Conservation (phyloP, 2,113 vertebrate genomes). For the Mohoua ochrocephala region DNA sequence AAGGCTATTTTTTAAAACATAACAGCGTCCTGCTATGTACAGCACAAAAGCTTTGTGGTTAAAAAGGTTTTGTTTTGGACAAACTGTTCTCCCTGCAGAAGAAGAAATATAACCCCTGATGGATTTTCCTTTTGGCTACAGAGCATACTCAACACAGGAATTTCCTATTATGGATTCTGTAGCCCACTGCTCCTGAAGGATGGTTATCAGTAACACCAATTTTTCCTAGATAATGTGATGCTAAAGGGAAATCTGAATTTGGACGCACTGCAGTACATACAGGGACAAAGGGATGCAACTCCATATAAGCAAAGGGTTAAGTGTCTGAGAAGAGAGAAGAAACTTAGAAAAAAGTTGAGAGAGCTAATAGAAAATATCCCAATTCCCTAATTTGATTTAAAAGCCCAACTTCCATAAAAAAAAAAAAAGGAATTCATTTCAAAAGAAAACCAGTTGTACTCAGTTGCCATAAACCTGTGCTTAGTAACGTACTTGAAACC, state of each 20-base stretch:
- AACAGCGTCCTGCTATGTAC: background rate
- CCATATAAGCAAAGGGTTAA: background rate
- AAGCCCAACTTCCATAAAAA: background rate
- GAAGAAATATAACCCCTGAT: background rate
- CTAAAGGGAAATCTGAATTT: background rate
- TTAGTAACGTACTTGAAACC: background rate
- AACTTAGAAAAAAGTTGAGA: background rate
- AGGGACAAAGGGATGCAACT: accelerated
- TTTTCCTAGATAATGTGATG: background rate
- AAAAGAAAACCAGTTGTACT: background rate
- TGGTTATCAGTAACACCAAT: background rate
- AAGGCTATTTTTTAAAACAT: background rate
- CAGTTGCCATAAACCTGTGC: background rate
- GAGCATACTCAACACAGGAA: accelerated
- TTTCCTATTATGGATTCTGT: accelerated
- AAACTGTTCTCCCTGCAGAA: background rate
- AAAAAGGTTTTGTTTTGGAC: background rate
- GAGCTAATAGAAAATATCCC: background rate
- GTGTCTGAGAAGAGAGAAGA: background rate
- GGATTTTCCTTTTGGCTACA: background rate
- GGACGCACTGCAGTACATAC: background rate
- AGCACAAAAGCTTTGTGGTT: background rate
- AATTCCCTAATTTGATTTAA: background rate
- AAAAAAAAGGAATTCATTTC: background rate
- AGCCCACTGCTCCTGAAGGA: background rate